phyloP scores from a whole-genome alignment of 2,113 vertebrate genomes.

The Panthera leo region DNA sequence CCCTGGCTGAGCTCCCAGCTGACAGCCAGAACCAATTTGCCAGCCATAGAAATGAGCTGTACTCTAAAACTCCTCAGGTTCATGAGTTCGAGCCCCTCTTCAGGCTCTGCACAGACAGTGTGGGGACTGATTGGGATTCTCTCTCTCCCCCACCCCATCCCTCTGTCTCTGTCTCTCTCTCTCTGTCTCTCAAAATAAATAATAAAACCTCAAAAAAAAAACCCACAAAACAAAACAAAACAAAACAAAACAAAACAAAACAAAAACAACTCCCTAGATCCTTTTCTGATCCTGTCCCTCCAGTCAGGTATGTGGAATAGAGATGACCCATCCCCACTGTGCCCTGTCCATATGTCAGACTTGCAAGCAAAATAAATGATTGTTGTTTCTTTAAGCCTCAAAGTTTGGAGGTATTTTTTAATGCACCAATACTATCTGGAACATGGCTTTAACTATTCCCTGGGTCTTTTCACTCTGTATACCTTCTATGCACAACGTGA shows the following conservation, averaged over 20 bases:
- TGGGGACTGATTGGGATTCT: too few species aligned
- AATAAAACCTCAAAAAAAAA: neutral
- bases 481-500: neutral
- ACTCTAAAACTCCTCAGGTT: neutral
- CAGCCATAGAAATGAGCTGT: neutral
- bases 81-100: neutral
- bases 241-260: too few species aligned
- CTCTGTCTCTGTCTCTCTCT: too few species aligned
- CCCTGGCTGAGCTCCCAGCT: neutral
- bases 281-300: neutral
- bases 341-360: neutral
- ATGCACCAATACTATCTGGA: neutral
- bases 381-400: neutral
- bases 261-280: neutral
- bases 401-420: neutral
- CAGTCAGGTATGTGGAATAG: neutral
- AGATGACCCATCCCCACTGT: neutral
- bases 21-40: neutral
- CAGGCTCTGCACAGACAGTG: too few species aligned
- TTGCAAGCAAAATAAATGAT: neutral
- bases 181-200: too few species aligned
- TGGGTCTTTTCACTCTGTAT: neutral
- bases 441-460: neutral
- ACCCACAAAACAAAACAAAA: too few species aligned
- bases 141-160: too few species aligned